phyloP scores from a whole-genome alignment of 2,797 vertebrate species.

The Pelobates cultripes region DNA sequence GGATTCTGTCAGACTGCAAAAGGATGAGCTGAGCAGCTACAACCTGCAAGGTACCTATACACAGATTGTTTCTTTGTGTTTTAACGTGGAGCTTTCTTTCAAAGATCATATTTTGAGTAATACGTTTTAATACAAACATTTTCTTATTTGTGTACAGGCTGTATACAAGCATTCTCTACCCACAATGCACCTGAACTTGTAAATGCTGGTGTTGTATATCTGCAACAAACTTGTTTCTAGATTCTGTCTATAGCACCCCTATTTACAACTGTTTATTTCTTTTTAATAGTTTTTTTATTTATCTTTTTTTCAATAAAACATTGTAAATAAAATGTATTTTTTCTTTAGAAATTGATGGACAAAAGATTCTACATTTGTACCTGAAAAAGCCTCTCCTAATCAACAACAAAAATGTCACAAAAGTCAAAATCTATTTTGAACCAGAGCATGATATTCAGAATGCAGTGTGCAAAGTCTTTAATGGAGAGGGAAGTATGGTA shows the following conservation, averaged over 20 bases:
- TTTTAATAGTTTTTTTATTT: too few relatives aligned
- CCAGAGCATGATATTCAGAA: slow-evolving; percentile 63
- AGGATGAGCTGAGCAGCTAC: slow-evolving; percentile 72
- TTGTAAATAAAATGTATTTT: background rate
- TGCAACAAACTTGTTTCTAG: too few relatives aligned
- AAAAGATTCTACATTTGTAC: slow-evolving; percentile 69
- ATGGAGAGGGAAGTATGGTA: slow-evolving; percentile 67
- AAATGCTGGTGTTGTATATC: too few relatives aligned
- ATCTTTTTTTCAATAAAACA: too few relatives aligned
- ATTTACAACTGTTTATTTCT: too few relatives aligned
- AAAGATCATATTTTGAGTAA: too few relatives aligned
- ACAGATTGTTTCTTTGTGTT: background rate
- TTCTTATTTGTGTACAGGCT: too few relatives aligned
- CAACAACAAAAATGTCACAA: slow-evolving; percentile 67
- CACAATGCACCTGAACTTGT: too few relatives aligned
- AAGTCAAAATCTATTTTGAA: slow-evolving; percentile 78
- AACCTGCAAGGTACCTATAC: slow-evolving; percentile 64
- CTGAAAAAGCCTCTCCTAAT: slow-evolving; percentile 69
- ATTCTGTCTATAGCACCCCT: too few relatives aligned
- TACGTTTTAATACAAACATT: too few relatives aligned
- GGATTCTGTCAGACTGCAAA: slow-evolving; percentile 79
- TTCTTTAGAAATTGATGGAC: slow-evolving; percentile 63
- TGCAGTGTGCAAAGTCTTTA: slow-evolving; percentile 65
- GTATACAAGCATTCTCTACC: too few relatives aligned
- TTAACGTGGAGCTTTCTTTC: too few relatives aligned